Conservation (phyloP, 2,888 invertebrate genomes). For the Drosophila silvestris region DNA sequence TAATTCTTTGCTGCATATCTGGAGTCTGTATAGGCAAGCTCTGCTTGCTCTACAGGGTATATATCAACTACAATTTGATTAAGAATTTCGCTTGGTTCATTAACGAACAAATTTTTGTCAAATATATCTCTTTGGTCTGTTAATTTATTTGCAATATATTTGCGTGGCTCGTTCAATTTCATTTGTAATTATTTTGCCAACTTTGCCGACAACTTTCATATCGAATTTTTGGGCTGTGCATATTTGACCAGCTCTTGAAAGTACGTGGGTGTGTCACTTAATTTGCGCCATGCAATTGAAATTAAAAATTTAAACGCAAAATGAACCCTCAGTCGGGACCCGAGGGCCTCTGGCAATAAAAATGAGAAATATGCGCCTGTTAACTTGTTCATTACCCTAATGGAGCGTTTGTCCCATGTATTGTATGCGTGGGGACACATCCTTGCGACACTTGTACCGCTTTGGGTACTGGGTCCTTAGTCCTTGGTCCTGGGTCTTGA, state of each 20-base stretch:
- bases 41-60: constrained; percentile 25
- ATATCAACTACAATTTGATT: constrained; percentile 5
- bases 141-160: constrained; percentile 53
- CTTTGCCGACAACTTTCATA: constrained; percentile 65
- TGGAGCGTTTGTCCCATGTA: constrained; percentile 67
- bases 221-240: constrained; percentile 38
- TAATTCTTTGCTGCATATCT: background rate
- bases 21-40: background rate
- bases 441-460: constrained; percentile 3
- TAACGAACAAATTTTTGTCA: constrained; percentile 28
- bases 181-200: constrained; percentile 68
- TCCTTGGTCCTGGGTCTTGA: background rate
- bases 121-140: constrained; percentile 3
- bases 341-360: constrained; percentile 49
- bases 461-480: constrained; percentile 1
- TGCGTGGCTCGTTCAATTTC: constrained; percentile 63
- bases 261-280: constrained; percentile 41
- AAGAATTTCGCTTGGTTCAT: constrained; percentile 65
- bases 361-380: constrained; percentile 78
- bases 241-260: constrained; percentile 43
- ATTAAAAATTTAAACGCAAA: constrained; percentile 74
- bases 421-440: constrained; percentile 38
- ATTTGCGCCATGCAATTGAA: constrained; percentile 70
- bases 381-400: constrained; percentile 81
- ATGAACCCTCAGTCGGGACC: constrained; percentile 32